Evolutionary conservation across 1,140 invertebrate species (phyloP).

Genomic region (Oedothorax gibbosus): DNA sequence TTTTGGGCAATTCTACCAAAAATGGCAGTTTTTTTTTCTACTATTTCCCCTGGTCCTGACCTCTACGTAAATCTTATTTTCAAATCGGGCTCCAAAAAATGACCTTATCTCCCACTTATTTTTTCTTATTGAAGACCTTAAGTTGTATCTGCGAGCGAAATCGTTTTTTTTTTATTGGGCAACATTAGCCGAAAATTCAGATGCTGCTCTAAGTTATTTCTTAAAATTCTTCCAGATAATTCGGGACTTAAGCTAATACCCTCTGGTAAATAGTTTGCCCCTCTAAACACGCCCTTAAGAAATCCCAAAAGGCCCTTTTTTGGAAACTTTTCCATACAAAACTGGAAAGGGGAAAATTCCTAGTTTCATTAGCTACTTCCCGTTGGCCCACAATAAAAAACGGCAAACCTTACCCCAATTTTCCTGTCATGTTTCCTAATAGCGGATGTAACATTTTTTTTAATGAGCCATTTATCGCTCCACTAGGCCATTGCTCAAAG

Average conservation of each 20-base stretch:
- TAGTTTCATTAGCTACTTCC: constrained; percentile 3
- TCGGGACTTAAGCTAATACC: background rate
- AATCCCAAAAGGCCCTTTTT: background rate
- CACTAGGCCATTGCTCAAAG: background rate
- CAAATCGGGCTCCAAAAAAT: background rate
- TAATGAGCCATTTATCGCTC: background rate
- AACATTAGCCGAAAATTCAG: background rate
- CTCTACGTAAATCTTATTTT: background rate
- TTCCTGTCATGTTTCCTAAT: background rate
- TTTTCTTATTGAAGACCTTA: background rate
- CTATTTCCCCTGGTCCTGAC: constrained; percentile 2
- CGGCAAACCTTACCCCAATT: constrained; percentile 3
- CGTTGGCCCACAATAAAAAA: constrained; percentile 6
- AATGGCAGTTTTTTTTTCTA: background rate
- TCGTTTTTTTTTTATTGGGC: background rate
- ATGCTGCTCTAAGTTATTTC: background rate
- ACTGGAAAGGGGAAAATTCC: constrained; percentile 6
- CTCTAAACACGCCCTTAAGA: background rate
- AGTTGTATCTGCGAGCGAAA: background rate
- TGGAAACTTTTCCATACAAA: constrained; percentile 6
- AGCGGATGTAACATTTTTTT: background rate
- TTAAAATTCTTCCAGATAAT: background rate
- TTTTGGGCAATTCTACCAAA: background rate
- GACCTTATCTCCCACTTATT: background rate
- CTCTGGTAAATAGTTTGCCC: background rate